A percentile compares a stretch with the other conserved stretches of the same genome.
phyloP scores from a whole-genome alignment of 2,113 vertebrate genomes.

The Jacana jacana region DNA sequence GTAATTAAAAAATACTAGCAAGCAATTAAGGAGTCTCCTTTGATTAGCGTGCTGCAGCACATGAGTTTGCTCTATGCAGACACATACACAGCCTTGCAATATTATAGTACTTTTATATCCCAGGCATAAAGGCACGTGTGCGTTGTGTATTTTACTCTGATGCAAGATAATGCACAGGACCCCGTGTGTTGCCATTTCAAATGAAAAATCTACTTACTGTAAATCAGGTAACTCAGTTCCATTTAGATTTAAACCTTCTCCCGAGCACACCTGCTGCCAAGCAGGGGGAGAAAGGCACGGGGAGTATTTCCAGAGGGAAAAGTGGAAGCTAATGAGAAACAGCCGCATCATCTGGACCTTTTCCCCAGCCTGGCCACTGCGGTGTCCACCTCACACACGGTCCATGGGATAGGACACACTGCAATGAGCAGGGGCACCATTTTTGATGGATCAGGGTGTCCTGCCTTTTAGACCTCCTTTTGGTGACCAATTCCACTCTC shows the following conservation, averaged over 20 bases:
- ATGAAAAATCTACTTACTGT: background rate
- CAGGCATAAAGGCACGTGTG: background rate
- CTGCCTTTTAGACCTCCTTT: background rate
- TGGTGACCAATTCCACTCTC: background rate
- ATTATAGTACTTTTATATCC: background rate
- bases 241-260: background rate
- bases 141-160: background rate
- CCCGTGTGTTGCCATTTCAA: background rate
- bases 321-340: background rate
- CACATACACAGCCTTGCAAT: background rate
- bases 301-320: background rate
- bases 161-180: background rate
- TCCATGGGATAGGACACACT: background rate
- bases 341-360: fast-evolving
- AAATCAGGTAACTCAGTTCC: background rate
- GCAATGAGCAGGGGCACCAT: background rate
- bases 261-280: background rate
- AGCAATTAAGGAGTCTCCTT: background rate
- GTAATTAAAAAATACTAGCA: conserved; percentile 4
- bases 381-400: background rate
- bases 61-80: background rate
- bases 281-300: background rate
- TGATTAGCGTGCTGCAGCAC: background rate
- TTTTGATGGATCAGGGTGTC: background rate
- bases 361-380: fast-evolving